Conservation (phyloP, 2,888 invertebrate genomes). For the Acanthosoma haemorrhoidale region DNA sequence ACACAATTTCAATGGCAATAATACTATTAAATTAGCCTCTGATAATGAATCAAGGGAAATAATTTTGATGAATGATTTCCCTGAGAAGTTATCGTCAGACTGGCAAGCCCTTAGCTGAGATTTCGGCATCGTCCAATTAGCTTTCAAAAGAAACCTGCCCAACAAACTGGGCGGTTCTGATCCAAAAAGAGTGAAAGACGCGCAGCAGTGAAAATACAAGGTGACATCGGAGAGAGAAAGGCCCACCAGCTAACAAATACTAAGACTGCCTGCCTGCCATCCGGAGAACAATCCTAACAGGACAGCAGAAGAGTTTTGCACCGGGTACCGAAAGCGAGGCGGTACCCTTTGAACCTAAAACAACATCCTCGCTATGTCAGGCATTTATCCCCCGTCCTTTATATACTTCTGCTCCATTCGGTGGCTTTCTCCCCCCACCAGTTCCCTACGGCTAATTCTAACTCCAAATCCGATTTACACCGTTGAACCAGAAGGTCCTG, state of each 20-base stretch:
- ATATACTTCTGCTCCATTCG: neutral
- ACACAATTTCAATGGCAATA: too few relatives aligned
- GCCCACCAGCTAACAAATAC: neutral
- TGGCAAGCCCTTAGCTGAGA: too few relatives aligned
- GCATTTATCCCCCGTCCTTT: conserved; percentile 14
- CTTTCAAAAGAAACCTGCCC: neutral
- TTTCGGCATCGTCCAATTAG: neutral
- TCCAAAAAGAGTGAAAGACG: too few relatives aligned
- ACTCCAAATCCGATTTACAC: neutral
- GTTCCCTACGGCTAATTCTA: neutral
- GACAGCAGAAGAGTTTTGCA: neutral
- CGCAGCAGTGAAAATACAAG: neutral
- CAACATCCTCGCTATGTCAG: conserved; percentile 18
- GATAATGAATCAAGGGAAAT: too few relatives aligned
- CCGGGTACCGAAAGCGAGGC: neutral
- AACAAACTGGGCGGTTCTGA: neutral
- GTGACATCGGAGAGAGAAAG: neutral
- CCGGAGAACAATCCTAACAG: neutral
- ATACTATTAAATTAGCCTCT: too few relatives aligned
- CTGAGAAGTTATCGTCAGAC: too few relatives aligned
- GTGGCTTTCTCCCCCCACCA: neutral
- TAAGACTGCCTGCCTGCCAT: neutral
- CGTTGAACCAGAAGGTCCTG: neutral
- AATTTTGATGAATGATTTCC: too few relatives aligned
- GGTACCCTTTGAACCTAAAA: conserved; percentile 24